Evolutionary conservation across 2,888 invertebrate species (phyloP).

Genomic region (Ligdia adustata): DNA sequence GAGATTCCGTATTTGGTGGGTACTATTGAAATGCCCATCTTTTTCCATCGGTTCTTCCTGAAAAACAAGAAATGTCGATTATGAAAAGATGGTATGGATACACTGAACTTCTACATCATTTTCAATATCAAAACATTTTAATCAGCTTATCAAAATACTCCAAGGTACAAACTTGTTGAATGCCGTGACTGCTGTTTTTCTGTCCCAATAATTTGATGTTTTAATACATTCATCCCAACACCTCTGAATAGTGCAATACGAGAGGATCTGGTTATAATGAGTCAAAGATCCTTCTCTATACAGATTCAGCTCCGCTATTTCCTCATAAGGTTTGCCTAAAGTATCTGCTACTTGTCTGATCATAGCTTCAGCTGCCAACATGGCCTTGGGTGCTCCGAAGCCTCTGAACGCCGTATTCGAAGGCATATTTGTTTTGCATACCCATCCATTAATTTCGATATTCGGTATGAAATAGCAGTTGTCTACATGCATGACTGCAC

Average conservation of each 20-base stretch:
- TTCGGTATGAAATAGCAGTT: slow-evolving; percentile 93
- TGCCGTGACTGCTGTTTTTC: slow-evolving; percentile 83
- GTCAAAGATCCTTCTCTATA: slow-evolving; percentile 91
- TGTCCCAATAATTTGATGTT: slow-evolving; percentile 85
- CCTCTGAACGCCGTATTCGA: slow-evolving; percentile 97
- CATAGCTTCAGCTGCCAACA: slow-evolving; percentile 92
- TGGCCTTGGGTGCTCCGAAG: slow-evolving; percentile 95
- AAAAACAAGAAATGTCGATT: slow-evolving; percentile 37
- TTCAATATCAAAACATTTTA: background rate
- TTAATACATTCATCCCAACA: slow-evolving; percentile 92
- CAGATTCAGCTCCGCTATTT: slow-evolving; percentile 89
- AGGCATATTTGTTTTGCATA: slow-evolving; percentile 94
- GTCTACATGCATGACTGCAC: slow-evolving; percentile 91
- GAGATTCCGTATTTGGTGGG: slow-evolving; percentile 92
- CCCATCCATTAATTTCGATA: slow-evolving; percentile 86
- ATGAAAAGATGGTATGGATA: no score
- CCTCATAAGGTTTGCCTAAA: slow-evolving; percentile 85
- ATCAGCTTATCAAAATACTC: background rate
- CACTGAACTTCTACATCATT: no score
- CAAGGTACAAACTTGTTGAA: slow-evolving; percentile 86
- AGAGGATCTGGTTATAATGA: slow-evolving; percentile 89
- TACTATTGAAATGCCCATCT: slow-evolving; percentile 88
- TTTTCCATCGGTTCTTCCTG: slow-evolving; percentile 89
- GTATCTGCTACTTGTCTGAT: slow-evolving; percentile 89
- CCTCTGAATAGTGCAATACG: slow-evolving; percentile 87